phyloP scores from a whole-genome alignment of 2,797 vertebrate genomes.

The Micropoecilia bifurca region DNA sequence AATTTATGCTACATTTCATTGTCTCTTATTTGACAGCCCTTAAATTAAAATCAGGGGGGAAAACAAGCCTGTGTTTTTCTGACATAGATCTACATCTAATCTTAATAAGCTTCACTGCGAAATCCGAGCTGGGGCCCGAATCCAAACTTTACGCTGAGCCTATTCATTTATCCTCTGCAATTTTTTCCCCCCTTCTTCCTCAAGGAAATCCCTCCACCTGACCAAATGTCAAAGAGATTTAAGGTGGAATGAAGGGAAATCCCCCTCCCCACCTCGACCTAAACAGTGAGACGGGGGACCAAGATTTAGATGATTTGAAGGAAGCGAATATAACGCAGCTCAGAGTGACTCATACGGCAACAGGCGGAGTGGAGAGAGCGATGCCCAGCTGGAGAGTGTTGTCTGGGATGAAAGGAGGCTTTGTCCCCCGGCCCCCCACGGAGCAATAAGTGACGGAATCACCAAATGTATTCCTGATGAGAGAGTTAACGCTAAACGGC shows the following conservation, averaged over 20 bases:
- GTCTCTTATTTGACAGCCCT: conserved; percentile 73
- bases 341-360: conserved; percentile 54
- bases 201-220: conserved; percentile 54
- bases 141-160: conserved; percentile 27
- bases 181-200: background rate
- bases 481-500: conserved; percentile 25
- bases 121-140: conserved; percentile 38
- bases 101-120: conserved; percentile 64
- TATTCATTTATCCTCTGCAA: conserved; percentile 52
- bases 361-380: conserved; percentile 50
- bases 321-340: conserved; percentile 55
- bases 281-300: conserved; percentile 13
- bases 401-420: conserved; percentile 59
- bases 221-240: conserved; percentile 70
- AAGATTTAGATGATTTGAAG: conserved; percentile 63
- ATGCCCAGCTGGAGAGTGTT: conserved; percentile 51
- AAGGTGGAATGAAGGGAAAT: conserved; percentile 51
- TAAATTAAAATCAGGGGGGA: conserved; percentile 31
- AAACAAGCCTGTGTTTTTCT: conserved; percentile 78
- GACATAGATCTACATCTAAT: conserved; percentile 90
- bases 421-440: conserved; percentile 44
- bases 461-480: conserved; percentile 41
- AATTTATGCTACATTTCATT: conserved; percentile 81
- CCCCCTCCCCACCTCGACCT: conserved; percentile 17
- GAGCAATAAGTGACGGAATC: conserved; percentile 52